Conservation (phyloP, 23 tunicate genomes). For the Styela plicata region DNA sequence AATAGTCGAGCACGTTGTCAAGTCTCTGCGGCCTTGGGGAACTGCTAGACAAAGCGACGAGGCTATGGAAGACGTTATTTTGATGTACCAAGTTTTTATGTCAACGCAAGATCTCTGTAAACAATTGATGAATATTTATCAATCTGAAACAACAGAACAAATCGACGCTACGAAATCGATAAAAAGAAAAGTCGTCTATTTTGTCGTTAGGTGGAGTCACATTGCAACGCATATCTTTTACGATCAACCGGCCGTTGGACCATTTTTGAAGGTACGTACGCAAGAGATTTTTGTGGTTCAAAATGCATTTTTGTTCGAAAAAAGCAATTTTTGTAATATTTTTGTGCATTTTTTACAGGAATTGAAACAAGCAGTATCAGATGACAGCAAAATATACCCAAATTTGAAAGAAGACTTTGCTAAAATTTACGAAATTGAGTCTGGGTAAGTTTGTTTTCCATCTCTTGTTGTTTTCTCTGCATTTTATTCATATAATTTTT, state of each 20-base stretch:
- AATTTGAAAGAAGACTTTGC: conserved; percentile 19
- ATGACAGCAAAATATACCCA: conserved; percentile 15
- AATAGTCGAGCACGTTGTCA: conserved; percentile 74
- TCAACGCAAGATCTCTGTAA: conserved; percentile 46
- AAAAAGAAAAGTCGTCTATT: conserved; percentile 77
- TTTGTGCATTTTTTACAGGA: conserved; percentile 12
- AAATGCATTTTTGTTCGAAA: neutral
- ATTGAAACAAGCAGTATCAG: conserved; percentile 29
- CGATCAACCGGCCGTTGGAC: conserved; percentile 29
- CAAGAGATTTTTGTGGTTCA: neutral
- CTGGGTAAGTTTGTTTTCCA: neutral
- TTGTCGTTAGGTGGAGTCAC: conserved; percentile 95
- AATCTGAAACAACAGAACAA: conserved; percentile 42
- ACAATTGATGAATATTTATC: conserved; percentile 51
- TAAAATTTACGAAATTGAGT: conserved; percentile 7
- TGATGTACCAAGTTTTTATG: conserved; percentile 59
- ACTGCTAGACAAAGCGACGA: conserved; percentile 39
- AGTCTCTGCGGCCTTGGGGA: conserved; percentile 72
- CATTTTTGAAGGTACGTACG: conserved; percentile 57
- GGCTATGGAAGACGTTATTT: conserved; percentile 67
- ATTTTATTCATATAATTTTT: neutral
- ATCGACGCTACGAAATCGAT: conserved; percentile 41
- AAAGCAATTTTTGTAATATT: neutral
- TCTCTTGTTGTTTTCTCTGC: no score
- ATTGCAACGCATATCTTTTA: conserved; percentile 42